Evolutionary conservation across 2,888 invertebrate species (phyloP), one percentile per base, ranked within the genome.

Genomic region (Tillus elongatus): DNA sequence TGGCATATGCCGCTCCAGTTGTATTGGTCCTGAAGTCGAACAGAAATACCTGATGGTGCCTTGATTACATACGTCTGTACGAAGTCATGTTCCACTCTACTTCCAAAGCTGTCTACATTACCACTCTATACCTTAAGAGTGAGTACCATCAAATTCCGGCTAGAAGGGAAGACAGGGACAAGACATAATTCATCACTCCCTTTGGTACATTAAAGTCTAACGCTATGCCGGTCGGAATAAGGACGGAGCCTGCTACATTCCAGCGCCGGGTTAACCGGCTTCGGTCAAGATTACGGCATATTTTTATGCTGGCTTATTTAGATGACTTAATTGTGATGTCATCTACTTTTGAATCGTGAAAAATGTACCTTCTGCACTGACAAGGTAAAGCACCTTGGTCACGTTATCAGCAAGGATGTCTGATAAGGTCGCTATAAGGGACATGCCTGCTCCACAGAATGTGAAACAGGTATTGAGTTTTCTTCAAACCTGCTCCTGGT

Each of bases 121-220:
- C n/a, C n/a, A n/a, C n/a, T n/a, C n/a, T n/a, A n/a, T n/a, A n/a
- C n/a, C n/a, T n/a, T n/a, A n/a, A n/a, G n/a, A n/a, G n/a, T n/a
- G n/a, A n/a, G n/a, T n/a, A n/a, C n/a, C n/a, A n/a, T n/a, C n/a
- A n/a, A n/a, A n/a, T n/a, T n/a, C n/a, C n/a, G n/a, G n/a, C n/a
- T n/a, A n/a, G n/a, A n/a, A n/a, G 39, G 47, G 60, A 0, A 63
- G 70, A 70, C 12, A n/a, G 35, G 11, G 39, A 41, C 14, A 39
- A 45, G 27, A 47, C 42, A 12, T 37, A 35, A 8, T 44, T 45
- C 24, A 30, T 39, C 6, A 39, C 42, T 4, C 46, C 44, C n/a
- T 46, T 44, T 24, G 44, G 44, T 14, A 40, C 41, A 14, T 44
- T 13, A 27, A 36, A 42, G 6, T 47, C 35, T 15, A 13, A 28